Percentiles rank a stretch among this genome's conserved stretches.
Evolutionary conservation across 2,797 vertebrate genomes (phyloP).

Genomic region (Thalassophryne amazonica): DNA sequence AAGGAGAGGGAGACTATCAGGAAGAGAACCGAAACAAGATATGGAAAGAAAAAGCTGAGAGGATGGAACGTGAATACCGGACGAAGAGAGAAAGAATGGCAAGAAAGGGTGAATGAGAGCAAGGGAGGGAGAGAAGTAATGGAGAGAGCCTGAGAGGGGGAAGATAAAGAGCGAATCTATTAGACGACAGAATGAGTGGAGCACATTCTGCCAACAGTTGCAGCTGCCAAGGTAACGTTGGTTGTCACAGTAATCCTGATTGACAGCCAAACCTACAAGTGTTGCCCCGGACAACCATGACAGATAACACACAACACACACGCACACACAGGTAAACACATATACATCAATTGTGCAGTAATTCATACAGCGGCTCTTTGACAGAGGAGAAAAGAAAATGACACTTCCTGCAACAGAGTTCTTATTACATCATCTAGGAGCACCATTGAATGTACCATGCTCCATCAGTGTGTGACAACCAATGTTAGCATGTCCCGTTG

Average conservation of each 20-base stretch:
- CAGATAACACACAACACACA: neutral
- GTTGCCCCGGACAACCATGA: slow-evolving; percentile 21
- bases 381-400: slow-evolving; percentile 10
- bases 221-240: slow-evolving; percentile 41
- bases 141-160: slow-evolving; percentile 53
- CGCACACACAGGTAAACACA: neutral
- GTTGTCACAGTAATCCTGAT: slow-evolving; percentile 57
- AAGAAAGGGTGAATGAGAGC: neutral
- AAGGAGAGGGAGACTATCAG: neutral
- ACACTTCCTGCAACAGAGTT: slow-evolving; percentile 32
- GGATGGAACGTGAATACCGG: too few species aligned
- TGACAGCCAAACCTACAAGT: slow-evolving; percentile 29
- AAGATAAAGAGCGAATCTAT: slow-evolving; percentile 59
- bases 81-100: neutral
- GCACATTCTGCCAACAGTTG: slow-evolving; percentile 32
- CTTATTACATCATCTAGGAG: slow-evolving; percentile 19
- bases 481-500: too few species aligned
- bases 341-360: neutral
- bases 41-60: neutral
- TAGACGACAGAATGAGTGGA: slow-evolving; percentile 36
- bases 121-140: slow-evolving; percentile 29
- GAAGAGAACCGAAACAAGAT: neutral
- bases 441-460: slow-evolving; percentile 27
- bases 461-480: too few species aligned
- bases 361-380: neutral